These are phyloP conservation scores for Isoperla grammatica DNA, from an alignment of 2,888 invertebrate genomes.

Conservation along the genomic window DNA sequence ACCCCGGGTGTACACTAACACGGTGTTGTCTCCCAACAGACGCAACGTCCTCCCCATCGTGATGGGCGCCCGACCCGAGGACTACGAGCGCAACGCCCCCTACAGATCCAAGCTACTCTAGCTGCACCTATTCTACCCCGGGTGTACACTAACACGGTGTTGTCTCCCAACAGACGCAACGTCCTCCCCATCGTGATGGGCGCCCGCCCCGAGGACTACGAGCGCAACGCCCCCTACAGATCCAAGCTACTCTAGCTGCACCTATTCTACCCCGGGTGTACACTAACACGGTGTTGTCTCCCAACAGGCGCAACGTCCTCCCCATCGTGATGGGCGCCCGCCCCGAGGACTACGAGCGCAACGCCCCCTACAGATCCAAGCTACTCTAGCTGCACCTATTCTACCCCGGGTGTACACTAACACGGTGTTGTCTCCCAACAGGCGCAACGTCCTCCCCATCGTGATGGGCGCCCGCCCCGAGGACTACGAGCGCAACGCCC, in stretches of 20 bases:
- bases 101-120: slow-evolving; percentile 88
- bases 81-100: slow-evolving; percentile 84
- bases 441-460: slow-evolving; percentile 82
- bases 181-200: slow-evolving; percentile 96
- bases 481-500: slow-evolving; percentile 84
- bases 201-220: slow-evolving; percentile 86
- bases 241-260: slow-evolving; percentile 94
- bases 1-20: too few species aligned
- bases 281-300: too few species aligned
- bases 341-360: slow-evolving; percentile 82
- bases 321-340: slow-evolving; percentile 96
- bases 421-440: slow-evolving; percentile 40
- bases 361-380: slow-evolving; percentile 85
- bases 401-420: too few species aligned
- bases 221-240: slow-evolving; percentile 77
- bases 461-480: slow-evolving; percentile 94
- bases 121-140: too few species aligned
- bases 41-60: slow-evolving; percentile 88
- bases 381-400: too few species aligned
- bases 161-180: slow-evolving; percentile 54
- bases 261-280: too few species aligned
- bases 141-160: too few species aligned
- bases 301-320: slow-evolving; percentile 66
- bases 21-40: slow-evolving; percentile 44
- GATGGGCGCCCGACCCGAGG: slow-evolving; percentile 91